Percentiles rank a stretch among this genome's conserved stretches.
Conservation (phyloP, 2,888 invertebrate genomes). For the Pediacus dermestoides region DNA sequence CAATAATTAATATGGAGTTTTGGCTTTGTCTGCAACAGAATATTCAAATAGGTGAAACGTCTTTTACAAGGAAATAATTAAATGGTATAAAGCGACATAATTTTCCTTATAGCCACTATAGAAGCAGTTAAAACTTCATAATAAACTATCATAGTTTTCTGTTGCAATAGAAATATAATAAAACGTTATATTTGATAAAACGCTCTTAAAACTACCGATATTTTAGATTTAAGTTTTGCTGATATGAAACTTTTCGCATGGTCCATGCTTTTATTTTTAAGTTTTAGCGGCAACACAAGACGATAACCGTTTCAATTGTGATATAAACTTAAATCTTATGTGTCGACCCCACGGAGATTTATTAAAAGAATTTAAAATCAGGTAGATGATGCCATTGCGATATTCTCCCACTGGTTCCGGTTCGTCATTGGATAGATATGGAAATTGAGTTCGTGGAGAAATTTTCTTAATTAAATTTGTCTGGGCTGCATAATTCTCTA, state of each 20-base stretch:
- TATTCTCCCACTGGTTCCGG: too few species aligned
- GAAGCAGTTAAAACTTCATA: too few species aligned
- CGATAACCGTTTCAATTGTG: conserved; percentile 28
- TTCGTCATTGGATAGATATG: conserved; percentile 15
- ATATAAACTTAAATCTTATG: conserved; percentile 24
- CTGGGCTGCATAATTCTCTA: conserved; percentile 21
- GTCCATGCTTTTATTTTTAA: conserved; percentile 29
- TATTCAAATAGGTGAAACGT: too few species aligned
- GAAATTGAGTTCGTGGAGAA: conserved; percentile 24
- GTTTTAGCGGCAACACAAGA: conserved; percentile 23
- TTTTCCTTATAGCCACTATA: too few species aligned
- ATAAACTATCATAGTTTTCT: conserved; percentile 34
- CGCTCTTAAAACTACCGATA: conserved; percentile 39
- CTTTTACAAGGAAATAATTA: too few species aligned
- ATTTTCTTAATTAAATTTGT: conserved; percentile 30
- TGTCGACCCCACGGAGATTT: conserved; percentile 21
- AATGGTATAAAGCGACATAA: too few species aligned
- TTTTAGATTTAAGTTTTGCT: conserved; percentile 43
- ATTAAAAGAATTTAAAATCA: conserved; percentile 22
- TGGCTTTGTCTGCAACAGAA: too few species aligned
- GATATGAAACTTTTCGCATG: conserved; percentile 41
- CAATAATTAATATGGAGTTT: too few species aligned
- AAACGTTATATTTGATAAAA: conserved; percentile 42
- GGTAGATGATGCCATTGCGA: conserved; percentile 13
- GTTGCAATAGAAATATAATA: conserved; percentile 37